Base-by-base conservation (phyloP, 1,140 invertebrate genomes). In the Neoseiulus cucumeris region DNA sequence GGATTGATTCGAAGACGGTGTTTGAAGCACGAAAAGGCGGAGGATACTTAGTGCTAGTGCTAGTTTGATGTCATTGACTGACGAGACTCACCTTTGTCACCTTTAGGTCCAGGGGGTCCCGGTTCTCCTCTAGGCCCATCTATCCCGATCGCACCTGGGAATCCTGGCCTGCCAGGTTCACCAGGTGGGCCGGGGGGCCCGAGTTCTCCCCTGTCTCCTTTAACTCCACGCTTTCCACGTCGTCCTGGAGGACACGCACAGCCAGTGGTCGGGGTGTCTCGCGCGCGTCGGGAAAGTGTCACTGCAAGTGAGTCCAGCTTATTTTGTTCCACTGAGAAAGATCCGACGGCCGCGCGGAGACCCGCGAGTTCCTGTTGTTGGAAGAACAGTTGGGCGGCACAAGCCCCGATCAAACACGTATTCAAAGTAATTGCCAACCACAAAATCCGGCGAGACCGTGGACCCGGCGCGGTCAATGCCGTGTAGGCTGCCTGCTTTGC, bases 81-180 rank as follows among this genome's bases (percentile, higher is more conserved):
- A 2, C 14, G 9, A 25, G 4, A 59, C 51, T 25, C 51, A 59
- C 51, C 51, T 59, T 59, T 59, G 22, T 59, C 51, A 17, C 51
- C 51, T 59, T 59, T 59, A 20, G 51, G 51, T 18, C 51, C 51
- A 17, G 51, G 51, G 14, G 51, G 51, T 59, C 51, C 51, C 25
- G 51, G 51, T 9, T 59, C 51, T n/a, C 51, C 51, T 59, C 51
- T n/a, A 2, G 51, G 51, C 25, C 51, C 51, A 33, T 59, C 51
- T 17, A 59, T 59, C 22, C 51, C 51, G 22, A 59, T 59, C 4
- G 51, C 51, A 25, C 51, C 51, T 59, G 51, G 51, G 51, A 59
- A 59, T 25, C 51, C 51, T 25, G 51, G 51, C 22, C 51, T 59
- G 51, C 51, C 51, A 59, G 51, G 51, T 9, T 59, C 51, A 14